Base-by-base conservation (phyloP, 2,888 invertebrate genomes). In the Synergus umbraculus region DNA sequence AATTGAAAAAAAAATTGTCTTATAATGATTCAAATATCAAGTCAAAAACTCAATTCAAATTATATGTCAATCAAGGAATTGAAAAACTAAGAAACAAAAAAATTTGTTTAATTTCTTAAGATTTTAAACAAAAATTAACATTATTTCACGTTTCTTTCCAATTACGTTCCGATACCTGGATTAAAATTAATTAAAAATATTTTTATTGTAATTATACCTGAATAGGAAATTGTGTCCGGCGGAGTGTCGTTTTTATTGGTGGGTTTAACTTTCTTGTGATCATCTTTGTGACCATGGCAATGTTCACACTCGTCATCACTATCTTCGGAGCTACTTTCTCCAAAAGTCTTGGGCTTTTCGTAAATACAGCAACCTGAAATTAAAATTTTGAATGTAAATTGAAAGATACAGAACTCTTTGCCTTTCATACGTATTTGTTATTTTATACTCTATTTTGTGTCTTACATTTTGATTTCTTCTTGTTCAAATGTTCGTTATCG, bases 401-500 rank as follows among this genome's bases (percentile, higher is more conserved):
- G 44, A 78, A 60, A 77, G 15, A 58, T 18, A 22, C 12, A 60
- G 37, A 58, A 63, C 65, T 58, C 22, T 12, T 67, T 46, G 37
- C 41, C 46, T 44, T 13, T 13, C 43, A 66, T 18, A 43, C 4
- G 10, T 15, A 58, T 67, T 22, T 0, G 29, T 63, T n/a, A 7
- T 49, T 78, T 43, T 44, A 4, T 43, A 1, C 2, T 49, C n/a
- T 43, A 10, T 29, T 44, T 12, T 58, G 13, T 46, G 58, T 80
- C 95, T 94, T 93, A 98, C 98, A 98, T 94, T 98, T 99, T 41
- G 98, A 98, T 92, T 98, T 98, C 93, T 98, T 98, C 92, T 97
- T 97, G 90, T 97, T 97, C 96, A 98, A 95, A 90, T 97, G 93
- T 92, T 99, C 98, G 93, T 99, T 98, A 92, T 99, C 98, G 15